These are phyloP conservation scores for Amiota mariae DNA, from an alignment of 2,888 invertebrate genomes.

Conservation along the genomic window DNA sequence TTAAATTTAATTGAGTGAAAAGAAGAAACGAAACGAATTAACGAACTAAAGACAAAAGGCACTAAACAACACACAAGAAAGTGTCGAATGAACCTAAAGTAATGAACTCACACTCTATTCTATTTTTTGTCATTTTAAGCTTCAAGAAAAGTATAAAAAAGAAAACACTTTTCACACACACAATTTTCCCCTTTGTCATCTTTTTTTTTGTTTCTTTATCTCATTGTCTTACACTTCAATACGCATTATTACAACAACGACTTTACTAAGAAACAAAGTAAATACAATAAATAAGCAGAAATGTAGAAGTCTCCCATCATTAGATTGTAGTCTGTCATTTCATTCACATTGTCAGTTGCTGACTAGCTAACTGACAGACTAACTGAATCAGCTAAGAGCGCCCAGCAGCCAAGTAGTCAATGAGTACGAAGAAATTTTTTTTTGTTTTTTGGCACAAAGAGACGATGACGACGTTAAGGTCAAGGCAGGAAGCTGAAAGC, in stretches of 20 bases:
- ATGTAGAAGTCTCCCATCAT: constrained; percentile 1
- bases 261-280: not conserved
- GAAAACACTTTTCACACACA: too few species aligned
- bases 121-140: not conserved
- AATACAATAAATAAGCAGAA: not conserved
- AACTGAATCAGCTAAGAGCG: too few species aligned
- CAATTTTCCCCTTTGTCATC: not conserved
- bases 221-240: not conserved
- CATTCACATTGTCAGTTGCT: too few species aligned
- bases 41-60: not conserved
- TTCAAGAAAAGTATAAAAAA: too few species aligned
- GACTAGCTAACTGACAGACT: too few species aligned
- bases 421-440: too few species aligned
- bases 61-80: not conserved
- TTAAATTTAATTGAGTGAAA: constrained; percentile 24
- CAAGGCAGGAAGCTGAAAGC: too few species aligned
- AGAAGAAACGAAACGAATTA: not conserved
- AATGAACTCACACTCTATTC: too few species aligned
- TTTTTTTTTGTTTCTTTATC: not conserved
- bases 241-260: not conserved
- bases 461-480: too few species aligned
- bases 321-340: not conserved
- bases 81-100: too few species aligned
- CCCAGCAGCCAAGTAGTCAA: too few species aligned
- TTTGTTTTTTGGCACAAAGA: too few species aligned